Percentiles rank a stretch among this genome's conserved stretches.
Conservation (phyloP, 2,113 vertebrate species). For the Monopterus albus region DNA sequence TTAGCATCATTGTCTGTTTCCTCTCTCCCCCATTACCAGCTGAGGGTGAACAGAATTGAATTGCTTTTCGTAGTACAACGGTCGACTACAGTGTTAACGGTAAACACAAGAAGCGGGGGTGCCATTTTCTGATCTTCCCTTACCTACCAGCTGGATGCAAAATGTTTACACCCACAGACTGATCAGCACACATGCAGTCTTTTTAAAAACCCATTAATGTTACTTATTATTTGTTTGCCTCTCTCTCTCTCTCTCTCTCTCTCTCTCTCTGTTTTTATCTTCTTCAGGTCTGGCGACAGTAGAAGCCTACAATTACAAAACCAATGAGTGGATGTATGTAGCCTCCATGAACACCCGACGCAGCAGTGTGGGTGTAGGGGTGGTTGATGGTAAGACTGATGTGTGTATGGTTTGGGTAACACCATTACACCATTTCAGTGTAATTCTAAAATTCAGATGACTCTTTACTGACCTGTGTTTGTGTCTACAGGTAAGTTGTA, state of each 20-base stretch:
- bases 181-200: background rate
- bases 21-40: background rate
- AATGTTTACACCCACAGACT: background rate
- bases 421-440: background rate
- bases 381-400: constrained; percentile 89
- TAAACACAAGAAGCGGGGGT: background rate
- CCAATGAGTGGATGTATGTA: constrained; percentile 93
- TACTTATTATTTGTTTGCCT: background rate
- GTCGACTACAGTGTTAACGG: background rate
- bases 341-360: constrained; percentile 96
- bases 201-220: background rate
- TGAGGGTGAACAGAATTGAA: background rate
- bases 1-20: background rate
- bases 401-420: background rate
- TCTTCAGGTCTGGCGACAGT: constrained; percentile 91
- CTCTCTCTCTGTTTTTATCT: background rate
- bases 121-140: background rate
- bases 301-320: constrained; percentile 92
- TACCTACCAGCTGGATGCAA: background rate
- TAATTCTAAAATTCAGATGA: too few relatives aligned
- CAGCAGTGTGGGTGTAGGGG: constrained; percentile 97
- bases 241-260: background rate
- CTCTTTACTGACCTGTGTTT: constrained; percentile 3
- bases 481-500: constrained; percentile 88
- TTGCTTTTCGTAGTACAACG: background rate